Evolutionary conservation across 2,888 invertebrate species (phyloP).

Genomic region (Ectropis crepuscularia): DNA sequence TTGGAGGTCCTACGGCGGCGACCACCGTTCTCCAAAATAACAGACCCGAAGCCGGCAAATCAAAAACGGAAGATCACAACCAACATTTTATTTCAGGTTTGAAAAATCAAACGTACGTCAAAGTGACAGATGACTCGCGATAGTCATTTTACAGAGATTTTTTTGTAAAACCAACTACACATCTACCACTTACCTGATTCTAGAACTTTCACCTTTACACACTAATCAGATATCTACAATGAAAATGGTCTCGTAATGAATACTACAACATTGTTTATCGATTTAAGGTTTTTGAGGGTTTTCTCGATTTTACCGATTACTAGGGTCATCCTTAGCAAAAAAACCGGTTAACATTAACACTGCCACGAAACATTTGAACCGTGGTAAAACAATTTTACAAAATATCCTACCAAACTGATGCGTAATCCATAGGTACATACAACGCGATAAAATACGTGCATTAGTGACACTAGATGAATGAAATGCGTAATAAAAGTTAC

Average conservation of each 20-base stretch:
- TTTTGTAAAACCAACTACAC: background rate
- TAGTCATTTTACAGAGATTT: constrained; percentile 5
- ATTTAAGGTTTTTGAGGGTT: background rate
- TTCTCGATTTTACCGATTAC: constrained; percentile 11
- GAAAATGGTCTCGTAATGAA: background rate
- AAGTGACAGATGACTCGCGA: constrained; percentile 8
- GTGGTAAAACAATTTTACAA: background rate
- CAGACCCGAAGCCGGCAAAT: constrained; percentile 47
- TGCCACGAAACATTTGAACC: constrained; percentile 2
- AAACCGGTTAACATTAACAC: constrained; percentile 5
- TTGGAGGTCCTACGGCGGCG: constrained; percentile 66
- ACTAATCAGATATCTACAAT: background rate
- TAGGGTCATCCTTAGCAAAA: background rate
- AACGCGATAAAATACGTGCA: too few species aligned
- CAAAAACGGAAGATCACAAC: background rate
- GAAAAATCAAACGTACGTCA: constrained; percentile 3
- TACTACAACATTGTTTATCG: background rate
- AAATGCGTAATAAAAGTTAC: too few species aligned
- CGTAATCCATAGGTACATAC: too few species aligned
- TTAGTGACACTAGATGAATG: too few species aligned
- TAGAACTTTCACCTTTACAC: background rate
- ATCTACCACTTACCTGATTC: constrained; percentile 23
- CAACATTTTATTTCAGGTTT: constrained; percentile 1
- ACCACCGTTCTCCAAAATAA: constrained; percentile 78
- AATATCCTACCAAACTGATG: too few species aligned